phyloP scores from a whole-genome alignment of 2,113 vertebrate genomes.

The Microcebus ravelobensis region DNA sequence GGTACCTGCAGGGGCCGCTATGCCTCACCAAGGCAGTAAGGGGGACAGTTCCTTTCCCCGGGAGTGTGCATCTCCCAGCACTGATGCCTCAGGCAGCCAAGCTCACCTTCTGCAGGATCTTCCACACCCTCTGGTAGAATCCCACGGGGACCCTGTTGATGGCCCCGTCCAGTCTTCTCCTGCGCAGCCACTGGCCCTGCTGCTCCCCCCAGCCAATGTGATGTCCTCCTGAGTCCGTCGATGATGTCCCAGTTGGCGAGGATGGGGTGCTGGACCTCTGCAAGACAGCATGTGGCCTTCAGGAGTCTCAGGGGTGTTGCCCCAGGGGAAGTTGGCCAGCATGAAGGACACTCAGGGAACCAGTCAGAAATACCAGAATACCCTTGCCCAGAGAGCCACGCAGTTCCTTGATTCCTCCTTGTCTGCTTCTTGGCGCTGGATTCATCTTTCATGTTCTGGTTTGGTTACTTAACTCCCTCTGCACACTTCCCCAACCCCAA shows the following conservation, averaged over 20 bases:
- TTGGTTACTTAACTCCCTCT: background rate
- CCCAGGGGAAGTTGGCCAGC: no score
- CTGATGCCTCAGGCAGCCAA: background rate
- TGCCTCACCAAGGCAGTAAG: background rate
- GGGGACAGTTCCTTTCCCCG: background rate
- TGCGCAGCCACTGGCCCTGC: constrained; percentile 97
- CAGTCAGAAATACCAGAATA: background rate
- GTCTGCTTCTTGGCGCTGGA: background rate
- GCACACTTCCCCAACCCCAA: background rate
- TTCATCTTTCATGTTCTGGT: background rate
- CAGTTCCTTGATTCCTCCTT: background rate
- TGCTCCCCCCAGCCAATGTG: constrained; percentile 92
- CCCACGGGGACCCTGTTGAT: constrained; percentile 98
- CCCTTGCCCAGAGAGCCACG: background rate
- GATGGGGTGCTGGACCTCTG: constrained; percentile 95
- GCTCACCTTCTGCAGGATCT: constrained; percentile 95
- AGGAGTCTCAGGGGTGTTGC: background rate
- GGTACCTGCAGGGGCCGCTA: background rate
- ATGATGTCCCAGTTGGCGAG: constrained; percentile 93
- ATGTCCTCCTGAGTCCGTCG: constrained; percentile 83
- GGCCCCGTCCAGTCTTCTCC: constrained; percentile 96
- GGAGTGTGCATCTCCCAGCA: background rate
- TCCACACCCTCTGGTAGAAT: constrained; percentile 99
- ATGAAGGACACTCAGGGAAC: background rate
- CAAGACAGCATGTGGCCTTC: background rate